phyloP scores from a whole-genome alignment of 2,797 vertebrate species.

The Rhabdomys pumilio region DNA sequence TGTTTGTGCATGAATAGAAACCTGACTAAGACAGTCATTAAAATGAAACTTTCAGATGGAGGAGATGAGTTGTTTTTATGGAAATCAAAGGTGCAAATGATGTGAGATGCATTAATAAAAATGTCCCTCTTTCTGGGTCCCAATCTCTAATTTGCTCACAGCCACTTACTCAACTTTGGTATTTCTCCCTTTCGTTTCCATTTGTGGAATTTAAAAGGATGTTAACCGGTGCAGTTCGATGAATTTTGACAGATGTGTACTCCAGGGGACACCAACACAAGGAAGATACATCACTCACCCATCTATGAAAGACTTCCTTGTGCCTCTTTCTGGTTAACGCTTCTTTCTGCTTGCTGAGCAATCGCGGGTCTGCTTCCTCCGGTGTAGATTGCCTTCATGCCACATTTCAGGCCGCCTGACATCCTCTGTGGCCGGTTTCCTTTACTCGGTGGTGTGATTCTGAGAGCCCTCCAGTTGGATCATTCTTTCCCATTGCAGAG shows the following conservation, averaged over 20 bases:
- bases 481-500: neutral
- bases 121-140: neutral
- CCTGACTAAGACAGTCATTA: neutral
- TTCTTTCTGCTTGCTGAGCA: neutral
- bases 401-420: neutral
- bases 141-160: neutral
- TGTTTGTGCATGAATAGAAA: neutral
- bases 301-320: neutral
- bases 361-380: neutral
- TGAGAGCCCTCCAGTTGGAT: neutral
- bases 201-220: neutral
- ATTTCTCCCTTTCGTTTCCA: neutral
- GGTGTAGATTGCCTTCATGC: neutral
- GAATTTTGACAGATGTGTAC: neutral
- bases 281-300: neutral
- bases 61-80: neutral
- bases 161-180: neutral
- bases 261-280: neutral
- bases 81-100: neutral
- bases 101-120: neutral
- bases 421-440: neutral
- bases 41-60: constrained; percentile 17
- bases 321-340: neutral
- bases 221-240: neutral
- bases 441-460: neutral